Evolutionary conservation across 1,140 invertebrate species (phyloP).

Genomic region (Marisa cornuarietis): DNA sequence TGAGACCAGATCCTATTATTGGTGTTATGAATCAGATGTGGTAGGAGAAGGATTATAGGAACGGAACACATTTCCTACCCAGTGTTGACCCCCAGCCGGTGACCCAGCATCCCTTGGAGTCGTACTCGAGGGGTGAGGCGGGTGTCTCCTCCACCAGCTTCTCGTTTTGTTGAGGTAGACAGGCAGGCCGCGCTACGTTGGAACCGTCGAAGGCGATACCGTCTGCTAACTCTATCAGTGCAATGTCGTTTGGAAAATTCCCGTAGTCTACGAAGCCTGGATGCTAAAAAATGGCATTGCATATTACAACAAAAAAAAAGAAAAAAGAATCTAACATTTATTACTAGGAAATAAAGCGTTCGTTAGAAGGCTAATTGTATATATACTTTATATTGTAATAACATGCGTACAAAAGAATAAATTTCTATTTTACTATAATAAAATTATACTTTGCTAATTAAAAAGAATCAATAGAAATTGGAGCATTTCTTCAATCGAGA

Average conservation of each 20-base stretch:
- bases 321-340: too few species aligned
- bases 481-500: too few species aligned
- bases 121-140: neutral
- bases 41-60: too few species aligned
- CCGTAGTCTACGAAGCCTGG: slow-evolving; percentile 21
- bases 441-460: too few species aligned
- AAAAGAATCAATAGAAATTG: too few species aligned
- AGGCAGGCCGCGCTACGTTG: slow-evolving; percentile 16
- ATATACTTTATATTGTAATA: too few species aligned
- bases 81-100: slow-evolving; percentile 32
- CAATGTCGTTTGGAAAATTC: slow-evolving; percentile 35
- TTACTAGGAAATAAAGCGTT: neutral
- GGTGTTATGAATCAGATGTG: too few species aligned
- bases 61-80: neutral
- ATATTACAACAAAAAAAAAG: too few species aligned
- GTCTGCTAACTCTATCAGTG: slow-evolving; percentile 27
- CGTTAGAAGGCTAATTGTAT: too few species aligned
- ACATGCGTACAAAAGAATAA: too few species aligned
- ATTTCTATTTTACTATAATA: too few species aligned
- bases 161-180: slow-evolving; percentile 18
- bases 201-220: slow-evolving; percentile 13
- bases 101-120: slow-evolving; percentile 22
- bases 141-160: slow-evolving; percentile 5
- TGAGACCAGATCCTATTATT: too few species aligned
- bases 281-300: slow-evolving; percentile 20